Evolutionary conservation across 1,140 invertebrate genomes (phyloP).

Genomic region (Pantala flavescens): DNA sequence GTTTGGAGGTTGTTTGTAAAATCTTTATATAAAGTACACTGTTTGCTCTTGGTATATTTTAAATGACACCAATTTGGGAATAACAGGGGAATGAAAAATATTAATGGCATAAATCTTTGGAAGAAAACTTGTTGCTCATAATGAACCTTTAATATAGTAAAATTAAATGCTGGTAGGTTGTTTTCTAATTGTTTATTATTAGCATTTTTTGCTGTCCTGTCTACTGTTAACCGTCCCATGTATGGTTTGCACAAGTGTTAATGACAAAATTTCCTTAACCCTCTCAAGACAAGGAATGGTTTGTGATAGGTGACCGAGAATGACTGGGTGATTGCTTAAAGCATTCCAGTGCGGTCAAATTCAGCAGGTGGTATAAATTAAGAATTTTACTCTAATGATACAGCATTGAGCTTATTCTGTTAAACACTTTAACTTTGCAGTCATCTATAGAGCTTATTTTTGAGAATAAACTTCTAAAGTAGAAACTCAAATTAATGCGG

Average conservation of each 20-base stretch:
- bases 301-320: too few relatives aligned
- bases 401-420: too few relatives aligned
- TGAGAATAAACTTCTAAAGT: too few relatives aligned
- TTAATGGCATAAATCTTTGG: background rate
- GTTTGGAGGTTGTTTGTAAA: background rate
- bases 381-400: too few relatives aligned
- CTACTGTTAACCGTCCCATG: slow-evolving; percentile 4
- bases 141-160: background rate
- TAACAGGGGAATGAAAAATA: background rate
- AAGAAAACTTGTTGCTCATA: background rate
- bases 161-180: background rate
- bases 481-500: too few relatives aligned
- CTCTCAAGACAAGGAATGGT: too few relatives aligned
- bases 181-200: slow-evolving; percentile 3
- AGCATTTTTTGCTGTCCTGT: background rate
- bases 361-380: too few relatives aligned
- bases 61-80: background rate
- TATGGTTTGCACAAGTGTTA: slow-evolving; percentile 1
- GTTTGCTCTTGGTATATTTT: too few relatives aligned
- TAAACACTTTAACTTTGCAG: too few relatives aligned
- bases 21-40: background rate
- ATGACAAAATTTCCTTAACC: background rate
- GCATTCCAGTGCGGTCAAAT: too few relatives aligned
- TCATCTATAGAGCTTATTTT: too few relatives aligned
- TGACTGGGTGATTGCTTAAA: too few relatives aligned